Percentiles rank a stretch among this genome's conserved stretches.
phyloP scores from a whole-genome alignment of 2,113 vertebrate genomes.

The Menidia beryllina region DNA sequence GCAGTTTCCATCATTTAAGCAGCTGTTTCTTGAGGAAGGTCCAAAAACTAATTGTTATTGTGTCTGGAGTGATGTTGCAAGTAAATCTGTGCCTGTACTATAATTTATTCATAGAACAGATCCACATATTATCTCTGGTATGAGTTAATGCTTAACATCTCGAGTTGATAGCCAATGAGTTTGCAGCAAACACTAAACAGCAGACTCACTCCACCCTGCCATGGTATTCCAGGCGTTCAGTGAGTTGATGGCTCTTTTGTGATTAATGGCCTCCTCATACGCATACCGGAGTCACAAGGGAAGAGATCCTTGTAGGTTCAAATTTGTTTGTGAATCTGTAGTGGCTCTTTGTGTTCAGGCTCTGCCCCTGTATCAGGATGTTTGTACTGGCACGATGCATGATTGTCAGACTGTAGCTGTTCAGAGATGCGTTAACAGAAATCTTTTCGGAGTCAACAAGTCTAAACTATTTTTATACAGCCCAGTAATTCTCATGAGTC shows the following conservation, averaged over 20 bases:
- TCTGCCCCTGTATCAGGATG: neutral
- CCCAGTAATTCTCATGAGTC: too few relatives aligned
- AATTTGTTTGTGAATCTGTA: neutral
- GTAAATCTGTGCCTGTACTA: too few relatives aligned
- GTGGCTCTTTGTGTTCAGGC: neutral
- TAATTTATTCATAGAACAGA: too few relatives aligned
- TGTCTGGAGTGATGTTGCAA: too few relatives aligned
- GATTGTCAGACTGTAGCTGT: neutral
- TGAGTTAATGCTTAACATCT: neutral
- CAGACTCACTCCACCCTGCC: constrained; percentile 1
- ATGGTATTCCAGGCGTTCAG: constrained; percentile 10
- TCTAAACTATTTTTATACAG: neutral
- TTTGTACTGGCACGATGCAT: neutral
- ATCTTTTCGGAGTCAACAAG: constrained; percentile 5
- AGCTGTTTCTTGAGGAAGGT: too few relatives aligned
- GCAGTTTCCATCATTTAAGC: too few relatives aligned
- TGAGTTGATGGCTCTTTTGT: constrained; percentile 27
- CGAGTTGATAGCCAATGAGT: neutral
- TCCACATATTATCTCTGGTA: neutral
- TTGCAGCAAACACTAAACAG: neutral
- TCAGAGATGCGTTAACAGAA: neutral
- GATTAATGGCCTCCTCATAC: constrained; percentile 40
- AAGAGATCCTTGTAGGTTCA: constrained; percentile 19
- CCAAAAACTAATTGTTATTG: too few relatives aligned
- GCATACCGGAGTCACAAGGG: constrained; percentile 11